Percentiles rank a stretch among this genome's conserved stretches.
Evolutionary conservation across 2,113 vertebrate genomes (phyloP).

Genomic region (Cepphus grylle): DNA sequence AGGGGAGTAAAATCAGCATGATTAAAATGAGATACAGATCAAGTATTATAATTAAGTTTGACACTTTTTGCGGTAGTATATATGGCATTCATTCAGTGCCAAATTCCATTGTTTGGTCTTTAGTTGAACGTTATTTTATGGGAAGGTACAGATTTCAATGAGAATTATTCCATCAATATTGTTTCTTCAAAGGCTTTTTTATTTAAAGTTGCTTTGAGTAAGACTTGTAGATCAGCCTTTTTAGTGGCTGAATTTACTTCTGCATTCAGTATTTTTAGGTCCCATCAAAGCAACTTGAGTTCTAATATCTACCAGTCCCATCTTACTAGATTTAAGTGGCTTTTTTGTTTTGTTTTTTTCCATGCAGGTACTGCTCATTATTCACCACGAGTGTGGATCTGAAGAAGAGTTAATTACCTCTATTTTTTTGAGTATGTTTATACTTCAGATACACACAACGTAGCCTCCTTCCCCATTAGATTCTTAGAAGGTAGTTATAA

Average conservation of each 20-base stretch:
- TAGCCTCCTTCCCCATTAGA: slow-evolving; percentile 83
- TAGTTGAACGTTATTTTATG: slow-evolving; percentile 32
- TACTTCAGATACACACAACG: slow-evolving; percentile 85
- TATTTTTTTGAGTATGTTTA: slow-evolving; percentile 85
- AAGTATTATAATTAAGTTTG: not conserved
- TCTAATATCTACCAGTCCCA: slow-evolving; percentile 79
- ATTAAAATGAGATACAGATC: not conserved
- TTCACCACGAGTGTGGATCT: slow-evolving; percentile 85
- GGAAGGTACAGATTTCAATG: slow-evolving; percentile 36
- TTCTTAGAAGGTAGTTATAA: slow-evolving; percentile 85
- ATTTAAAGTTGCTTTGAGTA: slow-evolving; percentile 66
- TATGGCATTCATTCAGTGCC: not conserved
- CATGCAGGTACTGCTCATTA: slow-evolving; percentile 86
- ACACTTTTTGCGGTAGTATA: not conserved
- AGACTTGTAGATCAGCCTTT: slow-evolving; percentile 60
- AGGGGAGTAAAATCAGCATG: not conserved
- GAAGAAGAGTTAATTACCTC: slow-evolving; percentile 85
- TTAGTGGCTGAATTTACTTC: slow-evolving; percentile 64
- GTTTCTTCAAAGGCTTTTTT: slow-evolving; percentile 67
- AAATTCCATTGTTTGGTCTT: slow-evolving; percentile 42
- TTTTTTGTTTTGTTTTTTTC: slow-evolving; percentile 82
- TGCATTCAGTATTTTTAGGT: slow-evolving; percentile 66
- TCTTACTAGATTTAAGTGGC: slow-evolving; percentile 85
- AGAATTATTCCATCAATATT: slow-evolving; percentile 44
- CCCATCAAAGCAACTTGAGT: slow-evolving; percentile 74